Evolutionary conservation across 2,113 vertebrate genomes (phyloP).

Genomic region (Perca schrenkii): DNA sequence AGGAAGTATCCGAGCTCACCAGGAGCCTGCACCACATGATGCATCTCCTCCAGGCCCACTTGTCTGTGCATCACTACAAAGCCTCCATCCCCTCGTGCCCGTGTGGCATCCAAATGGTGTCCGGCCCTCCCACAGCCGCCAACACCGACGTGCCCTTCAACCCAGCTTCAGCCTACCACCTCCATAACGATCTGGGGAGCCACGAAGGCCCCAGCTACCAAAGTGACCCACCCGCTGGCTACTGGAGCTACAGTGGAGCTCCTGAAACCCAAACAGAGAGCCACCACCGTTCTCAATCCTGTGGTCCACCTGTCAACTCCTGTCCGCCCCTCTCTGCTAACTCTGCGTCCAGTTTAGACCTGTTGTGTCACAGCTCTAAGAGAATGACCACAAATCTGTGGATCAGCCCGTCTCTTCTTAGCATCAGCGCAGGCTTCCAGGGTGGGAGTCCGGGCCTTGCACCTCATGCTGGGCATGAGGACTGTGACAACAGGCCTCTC

Average conservation of each 20-base stretch:
- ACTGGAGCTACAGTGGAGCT: constrained; percentile 69
- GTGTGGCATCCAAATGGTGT: constrained; percentile 58
- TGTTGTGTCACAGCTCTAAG: constrained; percentile 42
- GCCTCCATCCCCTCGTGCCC: constrained; percentile 65
- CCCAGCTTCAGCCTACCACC: constrained; percentile 51
- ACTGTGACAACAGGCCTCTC: constrained; percentile 48
- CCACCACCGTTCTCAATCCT: constrained; percentile 53
- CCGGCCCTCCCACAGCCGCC: constrained; percentile 57
- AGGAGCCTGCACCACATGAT: constrained; percentile 90
- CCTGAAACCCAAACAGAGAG: constrained; percentile 58
- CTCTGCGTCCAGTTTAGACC: constrained; percentile 38
- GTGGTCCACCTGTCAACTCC: constrained; percentile 50
- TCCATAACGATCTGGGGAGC: constrained; percentile 59
- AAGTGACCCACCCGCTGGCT: constrained; percentile 14
- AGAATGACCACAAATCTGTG: constrained; percentile 43
- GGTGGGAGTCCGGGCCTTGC: constrained; percentile 42
- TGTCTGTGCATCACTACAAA: constrained; percentile 76
- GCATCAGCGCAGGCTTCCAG: constrained; percentile 47
- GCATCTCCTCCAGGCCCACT: constrained; percentile 87
- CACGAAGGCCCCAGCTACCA: constrained; percentile 35
- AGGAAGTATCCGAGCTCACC: constrained; percentile 92
- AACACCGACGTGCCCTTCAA: constrained; percentile 53
- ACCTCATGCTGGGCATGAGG: constrained; percentile 42
- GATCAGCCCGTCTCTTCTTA: constrained; percentile 62
- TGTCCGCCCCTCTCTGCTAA: constrained; percentile 42